Conservation (phyloP, 2,888 invertebrate genomes). For the Drosophila crucigera region DNA sequence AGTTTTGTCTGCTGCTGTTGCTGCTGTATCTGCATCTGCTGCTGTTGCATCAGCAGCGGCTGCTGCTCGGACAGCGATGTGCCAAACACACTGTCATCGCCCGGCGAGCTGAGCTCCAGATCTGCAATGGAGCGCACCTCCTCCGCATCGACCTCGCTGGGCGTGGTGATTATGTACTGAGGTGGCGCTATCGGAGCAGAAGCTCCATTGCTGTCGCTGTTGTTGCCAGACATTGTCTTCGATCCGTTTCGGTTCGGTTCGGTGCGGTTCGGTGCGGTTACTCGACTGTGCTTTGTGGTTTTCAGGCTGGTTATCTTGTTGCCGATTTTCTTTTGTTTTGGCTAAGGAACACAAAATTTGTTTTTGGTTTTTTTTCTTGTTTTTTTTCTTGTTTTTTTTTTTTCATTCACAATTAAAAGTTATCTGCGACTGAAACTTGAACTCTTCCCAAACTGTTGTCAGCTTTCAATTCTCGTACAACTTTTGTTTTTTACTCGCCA, state of each 20-base stretch:
- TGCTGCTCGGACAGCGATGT: constrained; percentile 41
- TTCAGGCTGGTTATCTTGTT: not conserved
- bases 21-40: not conserved
- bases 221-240: constrained; percentile 56
- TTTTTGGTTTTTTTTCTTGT: not conserved
- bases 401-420: constrained; percentile 16
- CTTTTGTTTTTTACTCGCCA: not conserved
- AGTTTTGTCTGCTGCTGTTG: constrained; percentile 51
- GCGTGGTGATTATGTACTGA: constrained; percentile 84
- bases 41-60: constrained; percentile 23
- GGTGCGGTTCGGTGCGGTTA: not conserved
- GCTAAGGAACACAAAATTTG: constrained; percentile 1
- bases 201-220: constrained; percentile 41
- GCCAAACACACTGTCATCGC: constrained; percentile 56
- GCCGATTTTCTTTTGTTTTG: not conserved
- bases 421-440: constrained; percentile 41
- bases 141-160: constrained; percentile 84
- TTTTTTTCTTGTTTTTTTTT: not conserved
- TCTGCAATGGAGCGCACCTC: constrained; percentile 77
- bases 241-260: constrained; percentile 2
- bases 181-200: constrained; percentile 71
- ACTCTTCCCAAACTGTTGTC: constrained; percentile 33
- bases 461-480: not conserved
- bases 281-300: not conserved
- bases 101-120: constrained; percentile 59